Conservation (phyloP, 2,888 invertebrate species). For the Agapostemon virescens region DNA sequence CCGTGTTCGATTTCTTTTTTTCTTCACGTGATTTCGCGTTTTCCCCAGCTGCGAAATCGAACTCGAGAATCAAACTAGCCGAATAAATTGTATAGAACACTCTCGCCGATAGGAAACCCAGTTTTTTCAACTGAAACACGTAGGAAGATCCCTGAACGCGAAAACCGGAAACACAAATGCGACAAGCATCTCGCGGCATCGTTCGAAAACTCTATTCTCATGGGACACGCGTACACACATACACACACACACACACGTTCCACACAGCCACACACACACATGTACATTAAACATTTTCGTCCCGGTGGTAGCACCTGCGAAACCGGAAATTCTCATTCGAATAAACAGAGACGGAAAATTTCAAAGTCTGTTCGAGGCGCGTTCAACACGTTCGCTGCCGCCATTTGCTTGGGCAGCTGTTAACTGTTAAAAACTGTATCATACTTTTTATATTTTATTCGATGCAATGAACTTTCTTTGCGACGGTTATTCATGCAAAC, state of each 20-base stretch:
- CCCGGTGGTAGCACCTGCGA: background rate
- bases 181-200: conserved; percentile 9
- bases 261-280: background rate
- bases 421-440: conserved; percentile 1
- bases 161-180: background rate
- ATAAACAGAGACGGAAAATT: background rate
- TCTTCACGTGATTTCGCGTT: background rate
- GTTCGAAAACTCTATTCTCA: conserved; percentile 17
- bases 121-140: conserved; percentile 7
- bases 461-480: conserved; percentile 6
- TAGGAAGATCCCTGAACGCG: conserved; percentile 10
- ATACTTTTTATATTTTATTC: conserved; percentile 5
- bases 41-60: background rate
- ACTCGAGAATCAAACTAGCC: background rate
- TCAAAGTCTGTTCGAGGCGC: background rate
- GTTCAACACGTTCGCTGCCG: conserved; percentile 3
- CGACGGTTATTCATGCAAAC: background rate
- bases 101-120: background rate
- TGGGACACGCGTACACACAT: background rate
- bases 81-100: background rate
- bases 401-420: conserved; percentile 13
- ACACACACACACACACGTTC: background rate
- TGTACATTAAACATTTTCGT: background rate
- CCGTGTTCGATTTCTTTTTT: background rate
- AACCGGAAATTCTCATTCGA: background rate